These are phyloP conservation scores for Dicycla oo DNA, from an alignment of 2,888 invertebrate genomes.

Conservation along the genomic window DNA sequence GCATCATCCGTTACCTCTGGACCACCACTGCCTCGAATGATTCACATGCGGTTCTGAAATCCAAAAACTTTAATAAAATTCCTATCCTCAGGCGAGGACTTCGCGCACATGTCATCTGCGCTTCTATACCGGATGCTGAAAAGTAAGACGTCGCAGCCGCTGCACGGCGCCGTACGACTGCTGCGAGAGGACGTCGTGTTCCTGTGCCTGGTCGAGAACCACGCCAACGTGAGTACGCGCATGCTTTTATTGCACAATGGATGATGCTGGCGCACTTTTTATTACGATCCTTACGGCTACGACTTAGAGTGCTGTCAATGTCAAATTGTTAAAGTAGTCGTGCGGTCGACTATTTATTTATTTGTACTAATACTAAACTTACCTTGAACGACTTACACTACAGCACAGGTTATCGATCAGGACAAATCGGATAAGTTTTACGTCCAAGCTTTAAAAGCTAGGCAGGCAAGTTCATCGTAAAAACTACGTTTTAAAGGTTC, in stretches of 20 bases:
- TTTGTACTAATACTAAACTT: background rate
- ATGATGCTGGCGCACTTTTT: background rate
- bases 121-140: slow-evolving; percentile 97
- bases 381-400: too few relatives aligned
- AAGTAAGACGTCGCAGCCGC: slow-evolving; percentile 95
- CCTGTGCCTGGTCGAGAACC: slow-evolving; percentile 97
- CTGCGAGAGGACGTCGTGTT: slow-evolving; percentile 98
- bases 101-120: slow-evolving; percentile 97
- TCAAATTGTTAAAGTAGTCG: background rate
- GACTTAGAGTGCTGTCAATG: background rate
- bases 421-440: background rate
- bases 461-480: background rate
- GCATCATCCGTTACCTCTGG: too few relatives aligned
- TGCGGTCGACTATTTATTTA: background rate
- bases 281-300: background rate
- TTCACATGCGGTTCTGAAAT: background rate
- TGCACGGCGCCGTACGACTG: slow-evolving; percentile 97
- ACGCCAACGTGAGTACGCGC: slow-evolving; percentile 93
- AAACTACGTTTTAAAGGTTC: background rate
- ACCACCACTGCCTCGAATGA: background rate
- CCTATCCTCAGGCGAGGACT: slow-evolving; percentile 93
- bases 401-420: background rate
- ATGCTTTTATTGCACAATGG: slow-evolving; percentile 30
- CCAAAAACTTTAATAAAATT: background rate
- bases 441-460: background rate